Percentiles rank a stretch among this genome's conserved stretches.
These are phyloP conservation scores for Norana najaformis DNA, from an alignment of 2,888 invertebrate species.

Conservation along the genomic window DNA sequence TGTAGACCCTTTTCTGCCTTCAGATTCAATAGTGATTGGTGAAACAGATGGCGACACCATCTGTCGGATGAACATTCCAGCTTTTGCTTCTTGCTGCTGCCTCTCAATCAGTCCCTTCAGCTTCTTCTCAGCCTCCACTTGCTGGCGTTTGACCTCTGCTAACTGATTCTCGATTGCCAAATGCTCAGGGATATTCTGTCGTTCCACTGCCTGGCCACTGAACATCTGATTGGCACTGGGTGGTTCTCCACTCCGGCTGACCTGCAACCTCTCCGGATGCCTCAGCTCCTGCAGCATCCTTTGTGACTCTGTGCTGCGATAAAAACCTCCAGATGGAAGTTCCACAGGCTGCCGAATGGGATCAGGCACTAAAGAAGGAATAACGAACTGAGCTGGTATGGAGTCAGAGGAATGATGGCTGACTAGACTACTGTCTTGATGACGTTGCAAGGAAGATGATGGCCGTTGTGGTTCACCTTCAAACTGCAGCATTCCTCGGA, in stretches of 20 bases:
- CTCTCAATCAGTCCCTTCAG: slow-evolving; percentile 17
- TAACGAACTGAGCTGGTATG: not conserved
- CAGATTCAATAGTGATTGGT: not conserved
- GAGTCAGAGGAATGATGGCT: not conserved
- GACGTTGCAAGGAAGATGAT: not conserved
- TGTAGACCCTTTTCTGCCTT: not conserved
- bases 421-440: not conserved
- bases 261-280: not conserved
- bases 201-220: not conserved
- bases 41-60: not conserved
- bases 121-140: not conserved
- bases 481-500: not conserved
- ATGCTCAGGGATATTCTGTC: not conserved
- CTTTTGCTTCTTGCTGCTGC: slow-evolving; percentile 7
- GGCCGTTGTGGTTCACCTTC: not conserved
- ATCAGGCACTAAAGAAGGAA: not conserved
- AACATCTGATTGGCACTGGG: not conserved
- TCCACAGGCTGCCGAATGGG: not conserved
- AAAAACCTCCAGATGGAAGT: not conserved
- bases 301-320: not conserved
- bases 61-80: not conserved
- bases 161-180: slow-evolving; percentile 7
- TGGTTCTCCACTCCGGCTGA: not conserved
- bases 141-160: slow-evolving; percentile 2
- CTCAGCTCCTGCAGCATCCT: not conserved